Percentiles rank a stretch among this genome's conserved stretches.
Conservation (phyloP, 2,797 vertebrate genomes). For the Melanotaenia maccullochi region DNA sequence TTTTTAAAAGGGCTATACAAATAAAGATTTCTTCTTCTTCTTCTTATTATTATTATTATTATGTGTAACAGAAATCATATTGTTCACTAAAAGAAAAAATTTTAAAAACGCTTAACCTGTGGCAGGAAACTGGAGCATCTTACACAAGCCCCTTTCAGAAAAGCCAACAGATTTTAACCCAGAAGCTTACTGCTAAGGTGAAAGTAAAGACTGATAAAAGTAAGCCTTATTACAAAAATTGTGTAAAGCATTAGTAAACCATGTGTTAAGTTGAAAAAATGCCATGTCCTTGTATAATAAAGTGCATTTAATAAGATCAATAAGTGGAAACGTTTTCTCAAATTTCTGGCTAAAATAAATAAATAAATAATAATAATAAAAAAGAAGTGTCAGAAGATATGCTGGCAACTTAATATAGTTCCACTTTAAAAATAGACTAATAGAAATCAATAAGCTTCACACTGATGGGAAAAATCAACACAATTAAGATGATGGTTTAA, state of each 20-base stretch:
- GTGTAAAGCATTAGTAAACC: not conserved
- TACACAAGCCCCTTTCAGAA: not conserved
- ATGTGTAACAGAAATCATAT: not conserved
- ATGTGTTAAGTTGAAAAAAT: not conserved
- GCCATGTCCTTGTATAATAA: not conserved
- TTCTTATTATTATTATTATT: too few relatives aligned
- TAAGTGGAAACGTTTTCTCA: not conserved
- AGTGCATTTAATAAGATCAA: not conserved
- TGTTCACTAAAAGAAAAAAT: not conserved
- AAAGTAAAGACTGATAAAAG: not conserved
- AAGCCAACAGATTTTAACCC: not conserved
- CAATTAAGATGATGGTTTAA: too few relatives aligned
- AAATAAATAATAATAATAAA: too few relatives aligned
- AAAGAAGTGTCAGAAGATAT: too few relatives aligned
- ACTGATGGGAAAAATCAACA: too few relatives aligned
- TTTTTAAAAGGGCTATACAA: too few relatives aligned
- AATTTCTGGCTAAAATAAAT: too few relatives aligned
- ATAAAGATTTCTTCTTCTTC: too few relatives aligned
- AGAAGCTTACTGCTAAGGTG: not conserved
- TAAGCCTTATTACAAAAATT: not conserved
- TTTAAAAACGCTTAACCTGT: not conserved
- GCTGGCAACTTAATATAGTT: too few relatives aligned
- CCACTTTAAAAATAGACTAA: too few relatives aligned
- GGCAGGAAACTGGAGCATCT: not conserved
- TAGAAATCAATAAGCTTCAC: too few relatives aligned